Evolutionary conservation across 2,113 vertebrate genomes (phyloP).

Genomic region (Triplophysa dalaica): DNA sequence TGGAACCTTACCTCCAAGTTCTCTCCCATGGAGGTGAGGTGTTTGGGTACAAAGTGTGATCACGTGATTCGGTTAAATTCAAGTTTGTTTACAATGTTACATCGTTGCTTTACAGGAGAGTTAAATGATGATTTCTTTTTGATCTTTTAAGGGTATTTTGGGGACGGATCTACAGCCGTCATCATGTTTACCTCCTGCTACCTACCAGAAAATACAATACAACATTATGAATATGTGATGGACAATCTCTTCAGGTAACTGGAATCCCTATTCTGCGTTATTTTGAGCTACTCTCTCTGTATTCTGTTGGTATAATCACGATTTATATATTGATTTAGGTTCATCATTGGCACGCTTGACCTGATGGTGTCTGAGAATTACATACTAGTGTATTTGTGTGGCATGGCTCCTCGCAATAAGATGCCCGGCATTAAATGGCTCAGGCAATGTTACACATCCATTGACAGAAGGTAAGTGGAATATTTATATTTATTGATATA

Average conservation of each 20-base stretch:
- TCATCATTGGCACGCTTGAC: conserved; percentile 81
- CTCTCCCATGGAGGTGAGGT: conserved; percentile 82
- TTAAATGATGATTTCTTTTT: too few relatives aligned
- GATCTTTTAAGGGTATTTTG: conserved; percentile 75
- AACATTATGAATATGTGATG: conserved; percentile 83
- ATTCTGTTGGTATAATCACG: background rate
- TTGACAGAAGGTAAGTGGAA: conserved; percentile 71
- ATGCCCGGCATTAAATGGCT: conserved; percentile 81
- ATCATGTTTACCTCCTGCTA: conserved; percentile 82
- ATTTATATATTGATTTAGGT: conserved; percentile 64
- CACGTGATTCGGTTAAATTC: too few relatives aligned
- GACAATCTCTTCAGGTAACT: conserved; percentile 83
- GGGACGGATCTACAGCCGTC: conserved; percentile 78
- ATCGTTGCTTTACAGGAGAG: too few relatives aligned
- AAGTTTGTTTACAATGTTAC: too few relatives aligned
- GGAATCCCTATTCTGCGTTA: background rate
- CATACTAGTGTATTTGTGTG: conserved; percentile 79
- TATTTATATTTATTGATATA: background rate
- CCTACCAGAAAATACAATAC: conserved; percentile 77
- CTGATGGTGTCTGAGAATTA: conserved; percentile 82
- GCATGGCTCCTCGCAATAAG: conserved; percentile 75
- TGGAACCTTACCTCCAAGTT: conserved; percentile 81
- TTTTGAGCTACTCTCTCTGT: background rate
- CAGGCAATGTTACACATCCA: conserved; percentile 77
- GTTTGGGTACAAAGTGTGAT: background rate